Conservation (phyloP, 2,113 vertebrate species). For the Psilopsiagon aymara region DNA sequence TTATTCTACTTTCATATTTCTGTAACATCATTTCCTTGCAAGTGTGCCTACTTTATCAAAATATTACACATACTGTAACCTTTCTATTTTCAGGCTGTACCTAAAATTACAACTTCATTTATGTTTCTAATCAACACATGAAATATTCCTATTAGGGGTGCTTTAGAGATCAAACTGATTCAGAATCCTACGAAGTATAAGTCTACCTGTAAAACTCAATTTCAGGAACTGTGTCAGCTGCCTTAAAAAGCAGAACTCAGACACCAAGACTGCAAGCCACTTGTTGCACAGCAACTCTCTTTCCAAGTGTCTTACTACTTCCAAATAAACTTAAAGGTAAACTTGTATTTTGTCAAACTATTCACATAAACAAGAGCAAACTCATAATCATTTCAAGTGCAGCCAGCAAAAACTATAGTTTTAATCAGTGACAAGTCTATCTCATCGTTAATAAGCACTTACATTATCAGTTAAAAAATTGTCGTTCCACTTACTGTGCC, state of each 20-base stretch:
- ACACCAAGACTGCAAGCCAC: background rate
- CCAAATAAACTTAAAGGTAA: background rate
- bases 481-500: constrained; percentile 77
- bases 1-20: background rate
- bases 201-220: background rate
- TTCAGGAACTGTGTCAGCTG: background rate
- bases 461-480: background rate
- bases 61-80: background rate
- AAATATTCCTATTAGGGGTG: background rate
- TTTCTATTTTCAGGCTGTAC: background rate
- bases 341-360: background rate
- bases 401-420: background rate
- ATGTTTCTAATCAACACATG: background rate
- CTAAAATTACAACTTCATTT: background rate
- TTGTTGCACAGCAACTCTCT: background rate
- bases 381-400: background rate
- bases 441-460: background rate
- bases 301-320: background rate
- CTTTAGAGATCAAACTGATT: background rate
- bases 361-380: background rate
- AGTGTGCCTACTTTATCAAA: background rate
- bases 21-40: background rate
- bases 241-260: background rate
- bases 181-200: background rate
- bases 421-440: background rate